A percentile compares a stretch with the other conserved stretches of the same genome.
Evolutionary conservation across 2,797 vertebrate genomes (phyloP).

Genomic region (Artibeus jamaicensis): DNA sequence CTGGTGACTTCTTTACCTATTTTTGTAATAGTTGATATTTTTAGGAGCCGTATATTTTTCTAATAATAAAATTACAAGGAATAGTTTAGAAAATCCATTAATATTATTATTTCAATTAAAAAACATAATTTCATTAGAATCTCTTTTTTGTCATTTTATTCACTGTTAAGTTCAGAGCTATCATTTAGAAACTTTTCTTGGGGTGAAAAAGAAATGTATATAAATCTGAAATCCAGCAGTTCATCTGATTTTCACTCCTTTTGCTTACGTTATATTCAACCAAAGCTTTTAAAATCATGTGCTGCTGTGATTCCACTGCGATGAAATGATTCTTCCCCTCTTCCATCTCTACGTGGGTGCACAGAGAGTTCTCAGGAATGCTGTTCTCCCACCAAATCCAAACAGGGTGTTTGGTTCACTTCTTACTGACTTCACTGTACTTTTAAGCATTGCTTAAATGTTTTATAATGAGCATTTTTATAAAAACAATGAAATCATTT

Average conservation of each 20-base stretch:
- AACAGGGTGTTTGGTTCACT: constrained; percentile 21
- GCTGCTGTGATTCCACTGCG: neutral
- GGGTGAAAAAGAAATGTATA: neutral
- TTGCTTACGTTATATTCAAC: neutral
- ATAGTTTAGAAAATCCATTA: neutral
- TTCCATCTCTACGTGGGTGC: neutral
- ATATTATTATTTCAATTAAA: neutral
- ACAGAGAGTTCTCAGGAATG: neutral
- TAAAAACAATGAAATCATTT: constrained; percentile 60
- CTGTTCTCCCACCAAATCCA: neutral
- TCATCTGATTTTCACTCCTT: neutral
- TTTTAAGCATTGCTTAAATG: constrained; percentile 31
- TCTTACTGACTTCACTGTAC: constrained; percentile 41
- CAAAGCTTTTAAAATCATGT: neutral
- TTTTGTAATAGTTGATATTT: neutral
- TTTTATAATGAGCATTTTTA: constrained; percentile 58
- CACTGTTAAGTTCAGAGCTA: neutral
- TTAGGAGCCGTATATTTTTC: neutral
- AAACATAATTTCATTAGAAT: neutral
- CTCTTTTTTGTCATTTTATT: neutral
- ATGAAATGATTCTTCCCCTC: neutral
- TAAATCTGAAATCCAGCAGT: neutral
- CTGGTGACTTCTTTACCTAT: neutral
- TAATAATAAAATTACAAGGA: constrained; percentile 17
- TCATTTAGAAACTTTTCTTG: neutral